phyloP scores from a whole-genome alignment of 2,797 vertebrate genomes.

The Arctocebus calabarensis region DNA sequence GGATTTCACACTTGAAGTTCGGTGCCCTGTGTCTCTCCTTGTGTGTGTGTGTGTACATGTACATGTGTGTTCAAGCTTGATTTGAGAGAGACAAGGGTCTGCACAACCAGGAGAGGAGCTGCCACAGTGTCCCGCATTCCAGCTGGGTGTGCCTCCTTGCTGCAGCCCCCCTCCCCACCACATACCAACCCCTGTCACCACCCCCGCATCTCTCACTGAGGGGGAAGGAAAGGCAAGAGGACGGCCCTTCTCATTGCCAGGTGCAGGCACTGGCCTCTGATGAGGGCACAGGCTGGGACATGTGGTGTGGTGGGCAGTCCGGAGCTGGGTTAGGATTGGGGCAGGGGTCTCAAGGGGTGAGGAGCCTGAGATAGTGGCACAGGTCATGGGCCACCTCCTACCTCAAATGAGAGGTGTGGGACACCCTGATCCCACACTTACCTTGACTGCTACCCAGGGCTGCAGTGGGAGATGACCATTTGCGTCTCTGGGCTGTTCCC shows the following conservation, averaged over 20 bases:
- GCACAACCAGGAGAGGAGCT: neutral
- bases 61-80: neutral
- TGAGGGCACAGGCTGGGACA: neutral
- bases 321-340: neutral
- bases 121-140: neutral
- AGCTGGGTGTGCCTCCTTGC: neutral
- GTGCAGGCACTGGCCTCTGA: neutral
- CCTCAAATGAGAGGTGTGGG: neutral
- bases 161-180: neutral
- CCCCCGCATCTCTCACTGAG: neutral
- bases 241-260: neutral
- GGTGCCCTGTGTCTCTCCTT: neutral
- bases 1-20: slow-evolving; percentile 29
- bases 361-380: neutral
- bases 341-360: neutral
- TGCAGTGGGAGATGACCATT: neutral
- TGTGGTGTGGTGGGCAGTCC: neutral
- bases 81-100: neutral
- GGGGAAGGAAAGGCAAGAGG: neutral
- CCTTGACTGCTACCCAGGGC: neutral
- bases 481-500: neutral
- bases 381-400: neutral
- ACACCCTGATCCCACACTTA: neutral
- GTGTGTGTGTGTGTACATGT: neutral
- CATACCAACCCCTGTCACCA: neutral